Base-by-base conservation (phyloP, 2,113 vertebrate genomes). In the Illadopsis cleaveri region DNA sequence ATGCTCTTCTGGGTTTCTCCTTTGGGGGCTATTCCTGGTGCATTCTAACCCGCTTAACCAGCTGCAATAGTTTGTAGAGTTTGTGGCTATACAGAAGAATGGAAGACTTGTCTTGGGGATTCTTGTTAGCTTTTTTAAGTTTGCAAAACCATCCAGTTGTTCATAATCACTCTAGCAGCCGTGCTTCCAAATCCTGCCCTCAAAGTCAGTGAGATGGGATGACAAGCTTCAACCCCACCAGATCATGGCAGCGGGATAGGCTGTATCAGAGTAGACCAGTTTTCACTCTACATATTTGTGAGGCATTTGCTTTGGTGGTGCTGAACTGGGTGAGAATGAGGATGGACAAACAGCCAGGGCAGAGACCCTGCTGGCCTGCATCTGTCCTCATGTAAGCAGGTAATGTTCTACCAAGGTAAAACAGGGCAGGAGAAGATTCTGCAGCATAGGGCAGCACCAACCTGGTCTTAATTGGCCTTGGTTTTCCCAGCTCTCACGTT, bases 141-240 rank as follows among this genome's bases (percentile, higher is more conserved):
- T 65, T 12, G 4, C 22, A 60, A 38, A 93, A 38, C 35, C 25
- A 5, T 23, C 17, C 56, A 33, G 13, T 40, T 62, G 47, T 62
- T 50, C 30, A 28, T 0, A 0, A 61, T 75, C 75, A 25, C 9
- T 69, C 15, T 30, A 30, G 28, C 65, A 58, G 61, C 10, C 7
- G 22, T 62, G 19, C 65, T 75, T 53, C 12, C 56, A 65, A 66
- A 65, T 31, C 28, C 24, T 78, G 6, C 5, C 27, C 35, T 61
- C 10, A 4, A 30, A 57, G 33, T 31, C 48, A 35, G 33, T 22
- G 35, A 66, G 64, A 38, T 33, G 33, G 47, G 7, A 45, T 53
- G 65, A 24, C 38, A 68, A 7, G 6, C 30, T 81, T 53, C 0
- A 0, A 17, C 23, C 27, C 20, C 19, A n/a, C 31, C 10, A 35